Evolutionary conservation across 2,888 invertebrate species (phyloP).

Genomic region (Dynastes tityus): DNA sequence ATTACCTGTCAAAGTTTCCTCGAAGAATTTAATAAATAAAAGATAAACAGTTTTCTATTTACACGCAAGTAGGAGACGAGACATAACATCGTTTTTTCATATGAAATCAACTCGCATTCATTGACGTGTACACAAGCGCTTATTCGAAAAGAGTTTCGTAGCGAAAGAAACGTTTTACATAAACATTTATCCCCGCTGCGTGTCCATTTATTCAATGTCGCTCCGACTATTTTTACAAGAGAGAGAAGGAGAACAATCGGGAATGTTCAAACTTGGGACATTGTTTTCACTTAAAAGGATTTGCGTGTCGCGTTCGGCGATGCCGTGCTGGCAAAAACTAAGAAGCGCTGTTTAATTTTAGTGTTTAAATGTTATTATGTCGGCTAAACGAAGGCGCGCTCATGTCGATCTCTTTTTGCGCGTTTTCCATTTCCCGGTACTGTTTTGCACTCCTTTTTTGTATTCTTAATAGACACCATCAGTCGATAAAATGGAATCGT

Average conservation of each 20-base stretch:
- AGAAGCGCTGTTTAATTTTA: constrained; percentile 50
- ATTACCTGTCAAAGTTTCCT: constrained; percentile 15
- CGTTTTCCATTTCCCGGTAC: constrained; percentile 43
- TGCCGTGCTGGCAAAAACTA: constrained; percentile 46
- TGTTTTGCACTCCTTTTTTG: constrained; percentile 38
- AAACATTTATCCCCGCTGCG: constrained; percentile 49
- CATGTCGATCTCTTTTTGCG: constrained; percentile 42
- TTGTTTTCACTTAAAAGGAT: constrained; percentile 51
- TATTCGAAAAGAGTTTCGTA: constrained; percentile 35
- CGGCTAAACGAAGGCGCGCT: constrained; percentile 42
- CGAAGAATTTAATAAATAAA: constrained; percentile 18
- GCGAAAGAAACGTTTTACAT: constrained; percentile 41
- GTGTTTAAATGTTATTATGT: constrained; percentile 49
- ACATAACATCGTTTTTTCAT: constrained; percentile 24
- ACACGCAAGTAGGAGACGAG: constrained; percentile 3
- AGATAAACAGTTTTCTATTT: constrained; percentile 38
- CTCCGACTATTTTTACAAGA: constrained; percentile 44
- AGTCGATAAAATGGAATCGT: constrained; percentile 48
- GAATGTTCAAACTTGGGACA: constrained; percentile 44
- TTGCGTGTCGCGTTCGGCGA: constrained; percentile 48
- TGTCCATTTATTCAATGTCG: constrained; percentile 48
- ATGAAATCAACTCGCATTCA: constrained; percentile 22
- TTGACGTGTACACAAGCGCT: constrained; percentile 20
- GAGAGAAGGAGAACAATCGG: constrained; percentile 37
- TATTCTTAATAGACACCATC: constrained; percentile 45